Evolutionary conservation across 2,888 invertebrate genomes (phyloP).

Genomic region (Lasioglossum vierecki): DNA sequence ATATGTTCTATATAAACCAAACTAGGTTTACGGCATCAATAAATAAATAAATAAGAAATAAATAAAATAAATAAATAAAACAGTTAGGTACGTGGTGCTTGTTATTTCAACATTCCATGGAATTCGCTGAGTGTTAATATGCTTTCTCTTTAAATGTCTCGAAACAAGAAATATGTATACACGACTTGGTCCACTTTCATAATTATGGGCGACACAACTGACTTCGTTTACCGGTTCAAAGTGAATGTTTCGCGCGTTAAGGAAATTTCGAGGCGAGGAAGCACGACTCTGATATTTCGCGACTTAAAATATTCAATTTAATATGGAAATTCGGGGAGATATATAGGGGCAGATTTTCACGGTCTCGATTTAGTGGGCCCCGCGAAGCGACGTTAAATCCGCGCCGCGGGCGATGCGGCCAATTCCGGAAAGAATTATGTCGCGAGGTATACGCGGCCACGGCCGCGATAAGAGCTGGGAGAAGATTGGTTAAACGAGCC

Average conservation of each 20-base stretch:
- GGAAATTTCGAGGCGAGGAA: background rate
- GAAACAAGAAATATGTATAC: no score
- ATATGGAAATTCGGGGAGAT: background rate
- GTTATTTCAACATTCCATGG: no score
- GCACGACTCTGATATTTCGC: background rate
- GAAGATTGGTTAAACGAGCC: slow-evolving; percentile 39
- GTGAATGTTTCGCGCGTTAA: background rate
- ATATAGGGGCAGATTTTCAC: background rate
- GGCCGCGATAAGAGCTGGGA: slow-evolving; percentile 5
- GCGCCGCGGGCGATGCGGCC: slow-evolving; percentile 18
- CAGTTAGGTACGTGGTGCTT: no score
- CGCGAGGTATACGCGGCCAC: slow-evolving; percentile 11
- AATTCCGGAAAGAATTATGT: slow-evolving; percentile 41
- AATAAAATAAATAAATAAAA: no score
- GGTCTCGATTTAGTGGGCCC: background rate
- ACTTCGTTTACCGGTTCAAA: background rate
- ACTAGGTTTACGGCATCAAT: no score
- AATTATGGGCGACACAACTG: no score
- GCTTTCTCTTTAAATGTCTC: no score
- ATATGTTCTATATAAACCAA: no score
- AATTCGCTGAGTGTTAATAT: no score
- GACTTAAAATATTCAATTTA: background rate
- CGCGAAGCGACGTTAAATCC: slow-evolving; percentile 36
- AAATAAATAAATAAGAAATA: no score
- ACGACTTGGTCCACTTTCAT: no score